These are phyloP conservation scores for Antitype chi DNA, from an alignment of 2,888 invertebrate genomes.

Conservation along the genomic window DNA sequence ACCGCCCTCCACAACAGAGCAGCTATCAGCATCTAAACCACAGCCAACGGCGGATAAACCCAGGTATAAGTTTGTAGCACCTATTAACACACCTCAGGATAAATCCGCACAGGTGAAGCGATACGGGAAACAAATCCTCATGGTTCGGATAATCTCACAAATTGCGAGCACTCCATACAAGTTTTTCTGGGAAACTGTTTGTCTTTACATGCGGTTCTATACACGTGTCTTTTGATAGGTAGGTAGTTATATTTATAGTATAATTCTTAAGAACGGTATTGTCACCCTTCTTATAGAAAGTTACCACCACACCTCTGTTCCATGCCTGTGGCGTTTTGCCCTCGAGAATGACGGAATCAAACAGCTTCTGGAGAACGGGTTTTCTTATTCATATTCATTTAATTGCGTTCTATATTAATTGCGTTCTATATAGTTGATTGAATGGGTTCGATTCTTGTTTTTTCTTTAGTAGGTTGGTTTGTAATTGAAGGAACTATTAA, in stretches of 20 bases:
- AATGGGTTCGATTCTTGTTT: neutral
- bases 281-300: too few species aligned
- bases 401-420: too few species aligned
- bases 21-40: slow-evolving; percentile 2
- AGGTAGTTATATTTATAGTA: too few species aligned
- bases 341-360: too few species aligned
- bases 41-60: slow-evolving; percentile 5
- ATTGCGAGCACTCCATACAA: slow-evolving; percentile 1
- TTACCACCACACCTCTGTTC: too few species aligned
- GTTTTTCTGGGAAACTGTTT: neutral
- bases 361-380: too few species aligned
- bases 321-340: too few species aligned
- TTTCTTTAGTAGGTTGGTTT: neutral
- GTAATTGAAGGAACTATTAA: neutral
- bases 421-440: too few species aligned
- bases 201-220: too few species aligned
- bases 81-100: slow-evolving; percentile 25
- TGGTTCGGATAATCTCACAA: slow-evolving; percentile 41
- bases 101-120: neutral
- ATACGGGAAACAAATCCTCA: slow-evolving; percentile 31
- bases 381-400: too few species aligned
- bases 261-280: too few species aligned
- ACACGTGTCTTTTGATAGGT: neutral
- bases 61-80: slow-evolving; percentile 12
- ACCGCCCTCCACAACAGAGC: neutral